Percentiles rank a stretch among this genome's conserved stretches.
Conservation (phyloP, 2,113 vertebrate species). For the Struthio camelus region DNA sequence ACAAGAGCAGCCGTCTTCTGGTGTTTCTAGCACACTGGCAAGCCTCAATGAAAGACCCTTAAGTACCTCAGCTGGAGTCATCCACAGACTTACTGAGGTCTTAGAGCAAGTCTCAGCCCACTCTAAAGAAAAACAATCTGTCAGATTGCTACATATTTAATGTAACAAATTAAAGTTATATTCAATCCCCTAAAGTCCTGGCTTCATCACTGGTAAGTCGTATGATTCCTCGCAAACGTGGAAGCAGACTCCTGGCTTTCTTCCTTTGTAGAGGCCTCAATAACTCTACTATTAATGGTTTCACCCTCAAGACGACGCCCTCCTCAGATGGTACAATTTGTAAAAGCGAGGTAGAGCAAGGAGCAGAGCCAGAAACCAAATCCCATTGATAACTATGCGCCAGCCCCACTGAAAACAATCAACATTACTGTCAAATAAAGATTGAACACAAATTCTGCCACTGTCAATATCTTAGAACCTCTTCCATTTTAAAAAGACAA, state of each 20-base stretch:
- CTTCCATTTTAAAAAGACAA: not conserved
- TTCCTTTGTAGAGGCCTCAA: not conserved
- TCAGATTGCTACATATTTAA: not conserved
- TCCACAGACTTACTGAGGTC: not conserved
- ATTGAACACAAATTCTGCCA: not conserved
- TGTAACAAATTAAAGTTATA: not conserved
- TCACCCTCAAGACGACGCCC: not conserved
- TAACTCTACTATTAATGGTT: not conserved
- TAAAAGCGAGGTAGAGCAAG: not conserved
- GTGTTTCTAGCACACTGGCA: not conserved
- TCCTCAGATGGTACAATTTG: not conserved
- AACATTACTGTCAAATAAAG: not conserved
- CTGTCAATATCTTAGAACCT: not conserved
- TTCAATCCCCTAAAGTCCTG: not conserved
- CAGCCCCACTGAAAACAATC: not conserved
- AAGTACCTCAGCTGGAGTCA: not conserved
- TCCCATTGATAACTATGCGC: not conserved
- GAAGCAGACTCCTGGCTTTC: not conserved
- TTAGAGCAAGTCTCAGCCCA: not conserved
- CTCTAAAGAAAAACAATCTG: not conserved
- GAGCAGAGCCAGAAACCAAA: not conserved
- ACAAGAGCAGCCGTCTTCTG: not conserved
- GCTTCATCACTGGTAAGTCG: not conserved
- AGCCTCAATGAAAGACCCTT: not conserved
- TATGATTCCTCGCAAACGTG: not conserved